Percentiles rank a stretch among this genome's conserved stretches.
Conservation (phyloP, 2,797 vertebrate species). For the Mionectes olivaceus region DNA sequence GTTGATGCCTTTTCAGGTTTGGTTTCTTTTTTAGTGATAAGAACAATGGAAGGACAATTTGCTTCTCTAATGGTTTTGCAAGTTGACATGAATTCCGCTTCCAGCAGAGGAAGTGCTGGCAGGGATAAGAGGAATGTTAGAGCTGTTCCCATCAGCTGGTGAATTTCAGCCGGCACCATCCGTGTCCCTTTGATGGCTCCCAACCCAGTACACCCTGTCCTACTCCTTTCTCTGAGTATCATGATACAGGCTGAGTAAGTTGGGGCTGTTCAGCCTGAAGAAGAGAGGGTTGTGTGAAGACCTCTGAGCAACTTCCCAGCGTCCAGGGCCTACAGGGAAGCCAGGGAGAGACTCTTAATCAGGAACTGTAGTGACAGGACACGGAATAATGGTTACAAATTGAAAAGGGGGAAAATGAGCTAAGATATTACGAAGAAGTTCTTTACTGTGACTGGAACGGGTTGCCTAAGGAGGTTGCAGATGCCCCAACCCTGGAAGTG, state of each 20-base stretch:
- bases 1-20: background rate
- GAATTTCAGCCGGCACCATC: background rate
- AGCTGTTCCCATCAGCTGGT: background rate
- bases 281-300: background rate
- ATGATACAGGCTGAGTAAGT: background rate
- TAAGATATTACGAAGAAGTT: background rate
- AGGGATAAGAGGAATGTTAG: background rate
- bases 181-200: background rate
- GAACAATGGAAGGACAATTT: background rate
- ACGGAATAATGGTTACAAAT: background rate
- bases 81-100: background rate
- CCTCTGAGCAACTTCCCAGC: background rate
- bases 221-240: background rate
- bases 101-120: background rate
- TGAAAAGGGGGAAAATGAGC: background rate
- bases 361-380: background rate
- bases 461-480: background rate
- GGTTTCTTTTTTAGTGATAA: background rate
- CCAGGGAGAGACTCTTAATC: background rate
- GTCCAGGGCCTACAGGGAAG: background rate
- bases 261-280: background rate
- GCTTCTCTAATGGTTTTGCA: background rate
- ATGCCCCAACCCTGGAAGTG: background rate
- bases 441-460: background rate
- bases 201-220: background rate